phyloP scores from a whole-genome alignment of 2,113 vertebrate species.

The Syngnathoides biaculeatus region DNA sequence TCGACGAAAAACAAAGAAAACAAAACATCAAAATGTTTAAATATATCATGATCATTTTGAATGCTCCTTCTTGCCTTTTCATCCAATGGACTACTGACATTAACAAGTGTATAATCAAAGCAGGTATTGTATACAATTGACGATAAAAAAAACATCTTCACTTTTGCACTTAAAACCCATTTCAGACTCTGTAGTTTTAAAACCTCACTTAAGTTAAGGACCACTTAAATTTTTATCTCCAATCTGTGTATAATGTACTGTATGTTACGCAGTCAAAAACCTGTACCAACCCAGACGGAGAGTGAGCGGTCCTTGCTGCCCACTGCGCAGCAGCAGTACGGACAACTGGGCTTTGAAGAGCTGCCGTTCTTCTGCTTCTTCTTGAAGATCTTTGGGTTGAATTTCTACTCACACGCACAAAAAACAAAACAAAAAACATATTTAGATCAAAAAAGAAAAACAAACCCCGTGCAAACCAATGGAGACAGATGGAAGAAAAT shows the following conservation, averaged over 20 bases:
- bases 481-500: no score
- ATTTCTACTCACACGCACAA: conserved; percentile 85
- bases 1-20: no score
- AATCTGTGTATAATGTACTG: not conserved
- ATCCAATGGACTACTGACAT: no score
- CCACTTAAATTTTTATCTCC: not conserved
- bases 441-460: not conserved
- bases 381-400: conserved; percentile 99
- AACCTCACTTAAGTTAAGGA: no score
- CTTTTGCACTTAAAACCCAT: no score
- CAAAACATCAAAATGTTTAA: no score
- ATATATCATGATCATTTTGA: no score
- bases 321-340: conserved; percentile 96
- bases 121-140: no score
- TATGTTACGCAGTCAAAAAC: not conserved
- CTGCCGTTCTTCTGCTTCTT: conserved; percentile 97
- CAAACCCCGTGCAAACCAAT: not conserved
- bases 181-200: no score
- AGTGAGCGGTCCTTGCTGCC: conserved; percentile 97
- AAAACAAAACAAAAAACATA: conserved; percentile 13
- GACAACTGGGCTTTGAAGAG: conserved; percentile 88
- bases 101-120: no score
- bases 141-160: no score
- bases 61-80: no score
- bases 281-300: conserved; percentile 89